A percentile compares a stretch with the other conserved stretches of the same genome.
Conservation (phyloP, 2,888 invertebrate genomes). For the Folsomia manolachei region DNA sequence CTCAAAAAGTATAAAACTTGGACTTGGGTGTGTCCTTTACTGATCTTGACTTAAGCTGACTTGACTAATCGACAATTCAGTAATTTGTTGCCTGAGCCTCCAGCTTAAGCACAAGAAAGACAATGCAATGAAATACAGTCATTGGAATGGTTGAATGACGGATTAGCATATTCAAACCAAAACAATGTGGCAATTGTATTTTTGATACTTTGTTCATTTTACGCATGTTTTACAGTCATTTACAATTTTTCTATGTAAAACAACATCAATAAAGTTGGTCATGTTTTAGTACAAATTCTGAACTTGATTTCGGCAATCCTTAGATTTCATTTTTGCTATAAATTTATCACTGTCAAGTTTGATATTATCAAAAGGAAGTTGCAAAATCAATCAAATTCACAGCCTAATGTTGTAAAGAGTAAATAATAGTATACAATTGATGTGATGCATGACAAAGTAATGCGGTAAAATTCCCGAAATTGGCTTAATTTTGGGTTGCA, state of each 20-base stretch:
- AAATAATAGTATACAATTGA: too few species aligned
- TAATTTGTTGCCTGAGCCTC: neutral
- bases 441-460: too few species aligned
- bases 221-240: neutral
- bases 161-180: neutral
- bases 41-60: neutral
- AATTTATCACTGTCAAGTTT: neutral
- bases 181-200: neutral
- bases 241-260: too few species aligned
- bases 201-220: neutral
- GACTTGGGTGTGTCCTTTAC: neutral
- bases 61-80: slow-evolving; percentile 3
- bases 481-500: too few species aligned
- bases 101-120: neutral
- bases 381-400: neutral
- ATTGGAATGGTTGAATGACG: neutral
- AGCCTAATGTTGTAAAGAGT: too few species aligned
- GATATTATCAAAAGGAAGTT: neutral
- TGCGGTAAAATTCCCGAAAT: too few species aligned
- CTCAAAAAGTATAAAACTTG: too few species aligned
- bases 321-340: neutral
- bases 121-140: too few species aligned
- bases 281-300: neutral
- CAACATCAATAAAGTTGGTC: neutral
- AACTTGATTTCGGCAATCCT: neutral